Evolutionary conservation across 2,113 vertebrate species (phyloP).

Genomic region (Drymodes brunneopygia): DNA sequence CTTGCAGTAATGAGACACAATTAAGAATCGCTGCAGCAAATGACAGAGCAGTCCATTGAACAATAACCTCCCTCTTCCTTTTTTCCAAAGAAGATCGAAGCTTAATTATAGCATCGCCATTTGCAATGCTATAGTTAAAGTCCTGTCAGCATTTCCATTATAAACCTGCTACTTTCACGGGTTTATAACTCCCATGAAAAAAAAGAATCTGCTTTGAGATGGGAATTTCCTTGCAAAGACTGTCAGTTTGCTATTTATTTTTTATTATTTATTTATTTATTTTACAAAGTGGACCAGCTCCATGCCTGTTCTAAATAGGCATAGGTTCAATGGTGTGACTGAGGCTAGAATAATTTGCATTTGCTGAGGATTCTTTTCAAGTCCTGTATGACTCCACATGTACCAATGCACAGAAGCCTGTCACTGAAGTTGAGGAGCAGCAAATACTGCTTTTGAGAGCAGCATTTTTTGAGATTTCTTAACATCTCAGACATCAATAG

Average conservation of each 20-base stretch:
- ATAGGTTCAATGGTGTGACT: not conserved
- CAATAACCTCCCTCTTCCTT: constrained; percentile 75
- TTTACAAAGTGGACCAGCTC: not conserved
- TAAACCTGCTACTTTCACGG: constrained; percentile 62
- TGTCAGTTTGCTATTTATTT: not conserved
- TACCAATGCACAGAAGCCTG: not conserved
- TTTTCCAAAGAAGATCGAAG: constrained; percentile 76
- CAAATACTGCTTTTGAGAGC: not conserved
- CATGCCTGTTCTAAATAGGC: not conserved
- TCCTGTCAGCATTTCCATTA: constrained; percentile 69
- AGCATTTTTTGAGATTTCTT: not conserved
- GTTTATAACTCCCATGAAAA: constrained; percentile 47
- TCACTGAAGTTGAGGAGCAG: not conserved
- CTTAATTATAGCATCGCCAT: constrained; percentile 74
- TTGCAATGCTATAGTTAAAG: constrained; percentile 69
- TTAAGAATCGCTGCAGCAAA: constrained; percentile 80
- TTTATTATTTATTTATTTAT: not conserved
- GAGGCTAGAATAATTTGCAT: not conserved
- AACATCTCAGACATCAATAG: not conserved
- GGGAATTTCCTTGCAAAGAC: constrained; percentile 31
- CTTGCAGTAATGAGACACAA: constrained; percentile 82
- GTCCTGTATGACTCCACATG: fast-evolving
- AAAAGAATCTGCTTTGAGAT: constrained; percentile 38
- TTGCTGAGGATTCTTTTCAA: not conserved
- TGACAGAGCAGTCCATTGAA: constrained; percentile 82